Evolutionary conservation across 2,888 invertebrate species (phyloP), one percentile per base, ranked within the genome.

Genomic region (Lasioglossum marginatum): DNA sequence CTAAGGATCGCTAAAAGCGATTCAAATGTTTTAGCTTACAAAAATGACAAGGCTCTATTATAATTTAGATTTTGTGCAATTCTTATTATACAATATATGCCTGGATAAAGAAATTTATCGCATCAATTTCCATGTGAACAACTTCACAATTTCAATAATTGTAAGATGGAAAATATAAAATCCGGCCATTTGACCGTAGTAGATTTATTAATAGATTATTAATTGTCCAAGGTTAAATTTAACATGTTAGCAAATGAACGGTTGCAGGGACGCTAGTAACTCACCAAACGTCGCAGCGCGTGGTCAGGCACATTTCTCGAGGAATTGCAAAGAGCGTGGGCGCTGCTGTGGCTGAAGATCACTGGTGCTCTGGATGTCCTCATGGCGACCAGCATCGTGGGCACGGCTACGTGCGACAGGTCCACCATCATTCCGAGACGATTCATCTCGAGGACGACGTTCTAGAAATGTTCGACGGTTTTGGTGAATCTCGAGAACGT

Each of bases 391-490:
- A 95, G 93, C 96, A 96, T 96, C 31, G 96, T 96, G 74, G 95
- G 95, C 40, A 95, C 95, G 37, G 96, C 96, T 52, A 96, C 96
- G 93, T 97, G 96, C 40, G 96, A 96, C 77, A 96, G 93, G 91
- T 97, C 97, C 81, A 96, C 96, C 93, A 97, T 95, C 96, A 97
- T 96, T 40, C 97, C 97, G 66, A 97, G 95, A 79, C 96, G 95
- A 93, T 97, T 97, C 96, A 96, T 96, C 94, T 97, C 97, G 82
- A 94, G 94, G n/a, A 97, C 96, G 86, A 96, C 95, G 85, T 96
- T 95, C 95, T 96, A 94, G 5, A 78, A 80, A 45, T 16, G 45
- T 72, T 2, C 14, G 34, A 45, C n/a, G 23, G 48, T 23, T 40
- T 66, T 31, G 37, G n/a, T n/a, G 31, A 63, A 5, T 31, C 31